Evolutionary conservation across 2,797 vertebrate species (phyloP), one percentile per base, ranked within the genome.

Genomic region (Halcyon leucocephala): DNA sequence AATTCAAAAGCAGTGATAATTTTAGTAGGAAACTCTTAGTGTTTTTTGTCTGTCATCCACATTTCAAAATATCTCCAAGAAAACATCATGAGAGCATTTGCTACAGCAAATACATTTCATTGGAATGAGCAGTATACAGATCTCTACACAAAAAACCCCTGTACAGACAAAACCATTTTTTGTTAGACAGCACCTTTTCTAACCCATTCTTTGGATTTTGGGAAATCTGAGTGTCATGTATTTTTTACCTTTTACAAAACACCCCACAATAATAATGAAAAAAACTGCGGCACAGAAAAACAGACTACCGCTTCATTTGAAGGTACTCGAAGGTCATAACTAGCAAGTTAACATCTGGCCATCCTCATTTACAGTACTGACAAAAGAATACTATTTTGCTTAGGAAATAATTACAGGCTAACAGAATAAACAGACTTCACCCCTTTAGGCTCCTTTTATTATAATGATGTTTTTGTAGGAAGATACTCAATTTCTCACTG

Each of bases 51-150:
- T 71, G 33, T 51, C 58, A 94, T 44, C 4, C n/a, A 55, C 33
- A 84, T 83, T 90, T 69, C 77, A 84, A 79, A 95, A 49, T 72
- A 79, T 12, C 51, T 89, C 49, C 17, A 91, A 31, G 48, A 86
- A 57, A 79, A 67, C 3, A 3, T 52, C 29, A 2, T 24, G 58
- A 61, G 12, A 86, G 4, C 69, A 69, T 9, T 42, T 5, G 37
- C 39, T 69, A 76, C n/a, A 60, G 18, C 41, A 91, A 71, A 84
- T 35, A 24, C 6, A 58, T 62, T 83, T 84, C 18, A 76, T 62
- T 79, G 60, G 33, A 84, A 84, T 29, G 16, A 92, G 46, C 29
- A 83, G 10, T 5, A 57, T 31, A 82, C 20, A 86, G n/a, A 6
- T 58, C 37, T 51, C 31, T 28, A 57, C 20, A 46, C 8, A 49